Percentiles rank a stretch among this genome's conserved stretches.
Conservation (phyloP, 1,140 invertebrate species). For the Microplitis demolitor region DNA sequence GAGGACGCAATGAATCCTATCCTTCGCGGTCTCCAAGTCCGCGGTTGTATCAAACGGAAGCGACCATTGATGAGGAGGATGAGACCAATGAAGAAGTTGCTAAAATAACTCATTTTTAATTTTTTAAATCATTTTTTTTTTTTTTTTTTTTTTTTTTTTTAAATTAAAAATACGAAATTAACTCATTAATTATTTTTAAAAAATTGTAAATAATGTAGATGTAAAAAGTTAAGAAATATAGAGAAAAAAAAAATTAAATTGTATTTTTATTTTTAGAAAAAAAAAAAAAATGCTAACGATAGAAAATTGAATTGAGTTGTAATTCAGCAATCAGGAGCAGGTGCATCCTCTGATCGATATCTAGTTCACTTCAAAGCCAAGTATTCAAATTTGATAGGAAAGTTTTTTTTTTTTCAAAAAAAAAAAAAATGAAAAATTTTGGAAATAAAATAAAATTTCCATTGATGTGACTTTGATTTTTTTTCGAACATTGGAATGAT, state of each 20-base stretch:
- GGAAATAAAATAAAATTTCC: no score
- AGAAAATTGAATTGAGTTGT: constrained; percentile 44
- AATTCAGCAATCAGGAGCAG: constrained; percentile 49
- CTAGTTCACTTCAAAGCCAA: not conserved
- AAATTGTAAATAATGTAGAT: no score
- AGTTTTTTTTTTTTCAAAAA: no score
- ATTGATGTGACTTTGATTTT: no score
- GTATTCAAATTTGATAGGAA: no score
- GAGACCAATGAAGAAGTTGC: constrained; percentile 35
- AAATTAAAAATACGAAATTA: not conserved
- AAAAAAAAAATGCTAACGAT: not conserved
- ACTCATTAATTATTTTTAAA: not conserved
- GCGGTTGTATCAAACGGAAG: constrained; percentile 42
- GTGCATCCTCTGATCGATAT: constrained; percentile 38
- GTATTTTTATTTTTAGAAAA: no score
- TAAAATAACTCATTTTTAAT: constrained; percentile 51
- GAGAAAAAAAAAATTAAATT: no score
- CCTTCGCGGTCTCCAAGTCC: constrained; percentile 46
- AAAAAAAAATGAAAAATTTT: no score
- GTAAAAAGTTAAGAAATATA: no score
- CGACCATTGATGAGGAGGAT: constrained; percentile 50
- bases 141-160: not conserved
- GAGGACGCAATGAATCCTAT: constrained; percentile 47
- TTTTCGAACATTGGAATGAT: no score
- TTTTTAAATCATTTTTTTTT: not conserved